Evolutionary conservation across 2,113 vertebrate genomes (phyloP), one percentile per base, ranked within the genome.

Genomic region (Bufo gargarizans): DNA sequence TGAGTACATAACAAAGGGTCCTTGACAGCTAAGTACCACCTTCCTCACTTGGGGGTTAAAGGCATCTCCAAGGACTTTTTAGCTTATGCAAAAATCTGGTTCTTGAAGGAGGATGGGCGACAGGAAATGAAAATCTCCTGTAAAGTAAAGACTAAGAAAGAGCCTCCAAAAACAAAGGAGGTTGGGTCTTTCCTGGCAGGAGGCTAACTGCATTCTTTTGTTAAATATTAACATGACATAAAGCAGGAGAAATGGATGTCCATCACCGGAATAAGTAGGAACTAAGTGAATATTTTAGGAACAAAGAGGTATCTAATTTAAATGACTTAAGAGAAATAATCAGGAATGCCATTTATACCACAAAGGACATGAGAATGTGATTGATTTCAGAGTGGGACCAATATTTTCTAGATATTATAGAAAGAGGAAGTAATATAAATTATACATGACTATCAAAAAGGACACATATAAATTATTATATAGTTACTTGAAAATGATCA

Each of bases 251-350:
- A 94, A 93, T 96, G 93, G 93, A 94, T 93, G 94, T 95, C 95
- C 94, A 94, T 96, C 95, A 95, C 91, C 91, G 95, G 93, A 94
- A 94, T 94, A 93, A 95, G 93, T 93, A 94, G 91, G 92, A 93
- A 91, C 93, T 93, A 92, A 94, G 92, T 94, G 93, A 94, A 92
- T 94, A 92, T 94, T 94, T 91, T 93, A 93, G 94, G 94, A 94
- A 96, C 94, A 96, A 96, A 95, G 93, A 94, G 92, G 94, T 95
- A 94, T 92, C 93, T 94, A 92, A 95, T 94, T 95, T 94, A 95
- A 96, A 96, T 95, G 92, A 92, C 91, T 91, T 92, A 93, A 93
- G 93, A 95, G 94, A 91, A 93, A 95, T 83, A 84, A 84, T 92
- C 94, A 93, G 93, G 90, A 93, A 93, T 0, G 0, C 90, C 91